Evolutionary conservation across 2,113 vertebrate species (phyloP).

Genomic region (Notarius lentiginosus): DNA sequence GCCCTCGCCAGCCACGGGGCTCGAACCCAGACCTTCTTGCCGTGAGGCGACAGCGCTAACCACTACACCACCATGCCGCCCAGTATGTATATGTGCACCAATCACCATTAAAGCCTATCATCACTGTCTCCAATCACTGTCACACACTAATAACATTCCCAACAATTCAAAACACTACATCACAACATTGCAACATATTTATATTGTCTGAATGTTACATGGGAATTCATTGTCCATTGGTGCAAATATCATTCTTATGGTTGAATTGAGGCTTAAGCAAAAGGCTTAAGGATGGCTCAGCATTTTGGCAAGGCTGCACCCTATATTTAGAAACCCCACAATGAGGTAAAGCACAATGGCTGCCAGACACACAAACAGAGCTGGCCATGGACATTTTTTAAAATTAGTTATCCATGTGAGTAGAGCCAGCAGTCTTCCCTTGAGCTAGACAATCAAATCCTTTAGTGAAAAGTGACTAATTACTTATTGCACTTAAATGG

Average conservation of each 20-base stretch:
- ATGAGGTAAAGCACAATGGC: slow-evolving; percentile 34
- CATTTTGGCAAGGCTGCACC: slow-evolving; percentile 17
- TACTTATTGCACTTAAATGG: slow-evolving; percentile 28
- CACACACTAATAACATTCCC: slow-evolving; percentile 13
- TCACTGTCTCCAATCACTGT: neutral
- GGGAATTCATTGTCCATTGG: neutral
- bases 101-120: neutral
- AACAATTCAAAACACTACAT: neutral
- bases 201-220: neutral
- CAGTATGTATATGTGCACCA: neutral
- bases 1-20: no score
- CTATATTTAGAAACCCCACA: slow-evolving; percentile 35
- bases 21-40: no score
- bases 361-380: slow-evolving; percentile 30
- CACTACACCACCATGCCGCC: no score
- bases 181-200: slow-evolving; percentile 1
- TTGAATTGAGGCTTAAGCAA: slow-evolving; percentile 33
- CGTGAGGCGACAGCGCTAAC: no score
- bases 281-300: slow-evolving; percentile 21
- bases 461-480: slow-evolving; percentile 32
- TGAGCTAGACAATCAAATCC: slow-evolving; percentile 32
- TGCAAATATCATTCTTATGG: slow-evolving; percentile 36
- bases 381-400: slow-evolving; percentile 17
- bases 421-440: neutral
- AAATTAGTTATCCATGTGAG: slow-evolving; percentile 8